A percentile compares a stretch with the other conserved stretches of the same genome.
Conservation (phyloP, 1,140 invertebrate genomes). For the Lepidotrigona ventralis region DNA sequence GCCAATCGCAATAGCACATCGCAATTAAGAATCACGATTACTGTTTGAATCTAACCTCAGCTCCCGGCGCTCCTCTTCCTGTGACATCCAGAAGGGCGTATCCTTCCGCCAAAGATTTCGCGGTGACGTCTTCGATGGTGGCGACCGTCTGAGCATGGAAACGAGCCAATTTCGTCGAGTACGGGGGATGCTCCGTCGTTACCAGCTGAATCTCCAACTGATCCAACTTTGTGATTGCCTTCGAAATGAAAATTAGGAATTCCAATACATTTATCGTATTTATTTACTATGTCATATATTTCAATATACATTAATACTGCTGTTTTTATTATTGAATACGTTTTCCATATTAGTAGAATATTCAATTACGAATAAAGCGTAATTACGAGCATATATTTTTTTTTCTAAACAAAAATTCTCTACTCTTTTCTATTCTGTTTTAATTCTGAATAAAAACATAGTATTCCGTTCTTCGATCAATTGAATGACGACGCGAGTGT, state of each 20-base stretch:
- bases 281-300: no score
- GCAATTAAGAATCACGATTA: constrained; percentile 24
- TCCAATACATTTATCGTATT: background rate
- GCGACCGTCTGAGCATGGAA: constrained; percentile 84
- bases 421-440: no score
- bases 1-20: no score
- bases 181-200: constrained; percentile 83
- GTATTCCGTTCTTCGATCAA: background rate
- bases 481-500: background rate
- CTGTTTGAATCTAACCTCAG: constrained; percentile 79
- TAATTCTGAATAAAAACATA: background rate
- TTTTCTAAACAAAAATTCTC: no score
- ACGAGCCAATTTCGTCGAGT: constrained; percentile 84
- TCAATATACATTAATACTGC: no score
- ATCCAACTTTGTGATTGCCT: constrained; percentile 88
- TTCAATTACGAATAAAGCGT: no score
- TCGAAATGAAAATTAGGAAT: background rate
- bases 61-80: constrained; percentile 83
- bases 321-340: no score
- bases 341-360: no score
- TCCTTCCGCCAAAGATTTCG: constrained; percentile 85
- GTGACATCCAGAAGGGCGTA: constrained; percentile 87
- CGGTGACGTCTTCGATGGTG: constrained; percentile 85
- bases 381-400: no score
- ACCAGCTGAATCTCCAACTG: constrained; percentile 89